A percentile compares a stretch with the other conserved stretches of the same genome.
Conservation (phyloP, 1,140 invertebrate species). For the Cotesia typhae region DNA sequence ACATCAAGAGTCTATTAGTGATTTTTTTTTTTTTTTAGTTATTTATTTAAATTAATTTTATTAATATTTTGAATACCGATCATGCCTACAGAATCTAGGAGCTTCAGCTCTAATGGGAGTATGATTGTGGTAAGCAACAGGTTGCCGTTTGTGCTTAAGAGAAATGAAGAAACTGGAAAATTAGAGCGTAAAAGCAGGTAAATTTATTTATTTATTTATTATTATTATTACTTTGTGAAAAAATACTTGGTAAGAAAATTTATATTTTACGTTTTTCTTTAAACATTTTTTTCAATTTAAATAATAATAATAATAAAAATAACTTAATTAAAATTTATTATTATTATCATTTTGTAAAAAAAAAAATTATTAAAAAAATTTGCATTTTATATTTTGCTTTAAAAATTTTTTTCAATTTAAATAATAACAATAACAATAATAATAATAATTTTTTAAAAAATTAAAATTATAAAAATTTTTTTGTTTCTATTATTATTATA, state of each 20-base stretch:
- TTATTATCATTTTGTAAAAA: too few relatives aligned
- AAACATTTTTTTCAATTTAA: too few relatives aligned
- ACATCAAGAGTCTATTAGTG: not conserved
- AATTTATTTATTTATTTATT: slow-evolving; percentile 47
- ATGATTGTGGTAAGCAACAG: slow-evolving; percentile 92
- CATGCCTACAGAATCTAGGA: slow-evolving; percentile 58
- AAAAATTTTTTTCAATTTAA: too few relatives aligned
- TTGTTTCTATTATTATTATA: too few relatives aligned
- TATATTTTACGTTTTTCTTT: too few relatives aligned
- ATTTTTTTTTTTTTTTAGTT: slow-evolving; percentile 28
- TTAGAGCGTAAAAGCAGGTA: slow-evolving; percentile 85
- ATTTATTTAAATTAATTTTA: slow-evolving; percentile 28
- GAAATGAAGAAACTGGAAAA: slow-evolving; percentile 75
- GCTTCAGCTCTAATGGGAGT: slow-evolving; percentile 69
- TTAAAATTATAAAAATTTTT: too few relatives aligned
- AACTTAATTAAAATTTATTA: too few relatives aligned
- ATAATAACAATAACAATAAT: too few relatives aligned
- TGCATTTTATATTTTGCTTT: too few relatives aligned
- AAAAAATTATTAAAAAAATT: too few relatives aligned
- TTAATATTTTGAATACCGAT: slow-evolving; percentile 24
- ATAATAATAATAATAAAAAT: too few relatives aligned
- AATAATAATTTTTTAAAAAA: too few relatives aligned
- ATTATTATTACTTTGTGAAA: not conserved
- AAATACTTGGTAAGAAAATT: not conserved
- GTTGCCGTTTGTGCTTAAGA: slow-evolving; percentile 84